These are phyloP conservation scores for Phaedon cochleariae DNA, from an alignment of 2,888 invertebrate genomes.

Conservation along the genomic window DNA sequence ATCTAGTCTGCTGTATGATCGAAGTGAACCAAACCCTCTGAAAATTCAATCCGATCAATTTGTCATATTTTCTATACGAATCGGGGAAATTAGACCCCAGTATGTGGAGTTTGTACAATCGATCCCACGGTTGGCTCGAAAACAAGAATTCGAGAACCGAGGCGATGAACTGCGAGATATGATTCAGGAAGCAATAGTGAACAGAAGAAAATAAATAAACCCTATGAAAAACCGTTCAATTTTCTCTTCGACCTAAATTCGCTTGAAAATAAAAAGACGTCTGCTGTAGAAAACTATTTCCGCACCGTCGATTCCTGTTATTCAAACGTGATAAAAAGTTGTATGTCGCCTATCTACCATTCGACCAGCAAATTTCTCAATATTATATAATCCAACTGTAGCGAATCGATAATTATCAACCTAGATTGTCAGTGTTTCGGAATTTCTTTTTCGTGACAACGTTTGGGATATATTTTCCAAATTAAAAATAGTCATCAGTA, in stretches of 20 bases:
- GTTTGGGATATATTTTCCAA: too few relatives aligned
- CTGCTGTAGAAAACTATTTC: neutral
- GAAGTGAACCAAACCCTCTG: neutral
- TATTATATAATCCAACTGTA: too few relatives aligned
- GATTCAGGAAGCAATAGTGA: neutral
- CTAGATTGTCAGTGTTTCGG: too few relatives aligned
- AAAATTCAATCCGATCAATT: neutral
- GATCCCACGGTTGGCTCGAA: neutral
- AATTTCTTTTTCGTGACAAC: too few relatives aligned
- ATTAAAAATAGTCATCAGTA: too few relatives aligned
- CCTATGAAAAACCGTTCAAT: neutral
- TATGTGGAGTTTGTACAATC: neutral
- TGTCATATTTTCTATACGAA: neutral
- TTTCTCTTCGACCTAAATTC: neutral
- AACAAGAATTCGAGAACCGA: neutral
- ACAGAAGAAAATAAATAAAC: neutral
- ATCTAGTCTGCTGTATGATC: too few relatives aligned
- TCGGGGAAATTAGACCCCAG: neutral
- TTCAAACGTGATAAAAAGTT: too few relatives aligned
- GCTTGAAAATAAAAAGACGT: neutral
- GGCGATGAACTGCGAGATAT: conserved; percentile 17
- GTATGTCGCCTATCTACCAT: too few relatives aligned
- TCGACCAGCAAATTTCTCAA: too few relatives aligned
- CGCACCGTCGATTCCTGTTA: neutral
- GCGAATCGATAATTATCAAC: too few relatives aligned